These are phyloP conservation scores for Chlorospingus flavigularis DNA, from an alignment of 2,797 vertebrate genomes.

Conservation along the genomic window DNA sequence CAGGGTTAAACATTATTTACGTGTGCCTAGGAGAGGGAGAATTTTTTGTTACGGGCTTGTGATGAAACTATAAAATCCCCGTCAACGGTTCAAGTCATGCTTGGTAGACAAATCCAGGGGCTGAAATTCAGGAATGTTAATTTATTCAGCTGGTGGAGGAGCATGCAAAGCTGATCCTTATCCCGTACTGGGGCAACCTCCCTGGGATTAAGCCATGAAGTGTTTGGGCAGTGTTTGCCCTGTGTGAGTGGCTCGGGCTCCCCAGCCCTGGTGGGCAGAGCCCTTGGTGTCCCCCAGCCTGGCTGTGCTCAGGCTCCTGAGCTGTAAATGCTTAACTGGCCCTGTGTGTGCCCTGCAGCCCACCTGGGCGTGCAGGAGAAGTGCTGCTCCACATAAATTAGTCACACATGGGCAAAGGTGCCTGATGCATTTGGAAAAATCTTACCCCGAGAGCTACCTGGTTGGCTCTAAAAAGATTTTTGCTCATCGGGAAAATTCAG, in stretches of 20 bases:
- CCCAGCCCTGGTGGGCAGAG: neutral
- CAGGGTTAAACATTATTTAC: neutral
- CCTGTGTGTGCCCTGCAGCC: neutral
- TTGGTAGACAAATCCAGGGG: neutral
- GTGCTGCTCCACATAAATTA: slow-evolving; percentile 41
- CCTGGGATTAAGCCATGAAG: neutral
- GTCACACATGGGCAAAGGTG: slow-evolving; percentile 22
- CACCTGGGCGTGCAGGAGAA: neutral
- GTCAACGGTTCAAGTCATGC: neutral
- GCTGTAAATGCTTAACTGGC: neutral
- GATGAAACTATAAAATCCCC: slow-evolving; percentile 11
- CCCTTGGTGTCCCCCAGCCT: neutral
- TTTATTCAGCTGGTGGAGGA: neutral
- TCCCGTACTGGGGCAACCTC: neutral
- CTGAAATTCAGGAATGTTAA: slow-evolving; percentile 9
- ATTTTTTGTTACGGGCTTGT: neutral
- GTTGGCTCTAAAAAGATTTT: neutral
- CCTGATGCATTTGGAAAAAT: neutral
- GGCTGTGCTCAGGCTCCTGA: neutral
- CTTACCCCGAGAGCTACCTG: neutral
- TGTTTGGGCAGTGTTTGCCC: neutral
- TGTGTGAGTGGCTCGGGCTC: neutral
- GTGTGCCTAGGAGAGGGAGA: neutral
- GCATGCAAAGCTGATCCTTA: neutral
- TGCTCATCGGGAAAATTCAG: neutral